phyloP scores from a whole-genome alignment of 2,113 vertebrate species.

The Acrocephalus kingi region DNA sequence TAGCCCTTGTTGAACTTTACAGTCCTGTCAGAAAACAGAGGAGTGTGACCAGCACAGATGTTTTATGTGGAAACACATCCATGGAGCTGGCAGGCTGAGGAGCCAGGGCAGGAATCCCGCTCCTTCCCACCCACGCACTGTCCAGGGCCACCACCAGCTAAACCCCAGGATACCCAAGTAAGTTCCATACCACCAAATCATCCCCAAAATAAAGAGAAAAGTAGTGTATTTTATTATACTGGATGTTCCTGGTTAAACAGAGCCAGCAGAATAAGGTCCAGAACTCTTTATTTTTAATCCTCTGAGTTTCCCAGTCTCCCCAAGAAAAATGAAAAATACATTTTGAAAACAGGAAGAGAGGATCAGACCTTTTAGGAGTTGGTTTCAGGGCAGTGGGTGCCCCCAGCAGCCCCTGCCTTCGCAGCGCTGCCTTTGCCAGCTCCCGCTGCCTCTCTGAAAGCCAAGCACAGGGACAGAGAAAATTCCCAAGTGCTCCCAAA shows the following conservation, averaged over 20 bases:
- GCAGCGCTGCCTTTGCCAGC: slow-evolving; percentile 85
- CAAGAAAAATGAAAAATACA: background rate
- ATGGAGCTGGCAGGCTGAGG: background rate
- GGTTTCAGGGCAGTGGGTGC: slow-evolving; percentile 67
- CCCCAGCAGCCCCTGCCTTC: slow-evolving; percentile 86
- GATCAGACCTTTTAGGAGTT: slow-evolving; percentile 81
- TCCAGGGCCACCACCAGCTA: background rate
- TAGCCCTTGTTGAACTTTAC: slow-evolving; percentile 95
- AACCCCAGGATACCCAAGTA: background rate
- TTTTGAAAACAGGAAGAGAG: background rate
- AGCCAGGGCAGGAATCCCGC: background rate
- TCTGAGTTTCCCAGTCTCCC: background rate
- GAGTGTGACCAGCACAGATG: background rate
- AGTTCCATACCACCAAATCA: background rate
- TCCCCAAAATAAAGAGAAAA: background rate
- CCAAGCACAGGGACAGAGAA: background rate
- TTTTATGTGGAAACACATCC: background rate
- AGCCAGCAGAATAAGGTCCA: background rate
- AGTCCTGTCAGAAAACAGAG: slow-evolving; percentile 52
- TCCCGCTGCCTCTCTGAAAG: slow-evolving; percentile 88
- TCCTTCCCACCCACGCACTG: background rate
- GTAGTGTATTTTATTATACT: background rate
- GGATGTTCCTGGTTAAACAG: background rate
- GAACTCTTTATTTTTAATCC: background rate
- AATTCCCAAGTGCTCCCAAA: background rate